Conservation (phyloP, 2,888 invertebrate genomes). For the Polyommatus iphigenia region DNA sequence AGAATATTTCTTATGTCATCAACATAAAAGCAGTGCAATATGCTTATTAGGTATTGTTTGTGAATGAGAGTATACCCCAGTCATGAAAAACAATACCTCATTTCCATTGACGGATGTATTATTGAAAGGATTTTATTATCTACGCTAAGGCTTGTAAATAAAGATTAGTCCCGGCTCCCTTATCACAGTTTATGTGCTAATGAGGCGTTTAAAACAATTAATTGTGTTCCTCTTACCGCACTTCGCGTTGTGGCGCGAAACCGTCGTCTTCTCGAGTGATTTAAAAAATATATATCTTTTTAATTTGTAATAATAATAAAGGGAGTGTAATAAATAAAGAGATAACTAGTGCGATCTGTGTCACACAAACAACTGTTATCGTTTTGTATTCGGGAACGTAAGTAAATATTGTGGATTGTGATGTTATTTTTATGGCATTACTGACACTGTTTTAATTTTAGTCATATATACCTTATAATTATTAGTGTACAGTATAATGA, state of each 20-base stretch:
- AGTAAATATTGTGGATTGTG: slow-evolving; percentile 14
- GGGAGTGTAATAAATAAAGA: not conserved
- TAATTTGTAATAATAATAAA: not conserved
- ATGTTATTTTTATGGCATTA: slow-evolving; percentile 12
- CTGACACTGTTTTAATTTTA: not conserved
- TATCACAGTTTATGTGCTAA: slow-evolving; percentile 49
- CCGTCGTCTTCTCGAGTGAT: slow-evolving; percentile 30
- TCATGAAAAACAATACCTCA: not conserved
- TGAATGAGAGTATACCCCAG: not conserved
- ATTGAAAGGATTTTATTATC: slow-evolving; percentile 29
- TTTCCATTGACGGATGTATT: slow-evolving; percentile 19
- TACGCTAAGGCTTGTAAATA: slow-evolving; percentile 41
- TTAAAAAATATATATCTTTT: not conserved
- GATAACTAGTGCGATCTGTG: slow-evolving; percentile 5
- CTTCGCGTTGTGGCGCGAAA: slow-evolving; percentile 40
- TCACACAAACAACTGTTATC: not conserved
- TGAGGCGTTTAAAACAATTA: slow-evolving; percentile 47
- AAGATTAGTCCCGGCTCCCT: slow-evolving; percentile 41
- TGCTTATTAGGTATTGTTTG: not conserved
- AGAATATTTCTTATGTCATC: too few relatives aligned
- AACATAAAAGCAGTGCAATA: not conserved
- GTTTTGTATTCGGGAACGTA: slow-evolving; percentile 10
- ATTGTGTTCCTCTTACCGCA: slow-evolving; percentile 40
- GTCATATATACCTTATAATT: not conserved
- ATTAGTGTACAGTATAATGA: not conserved